These are phyloP conservation scores for Zygaena filipendulae DNA, from an alignment of 2,888 invertebrate species.

Conservation along the genomic window DNA sequence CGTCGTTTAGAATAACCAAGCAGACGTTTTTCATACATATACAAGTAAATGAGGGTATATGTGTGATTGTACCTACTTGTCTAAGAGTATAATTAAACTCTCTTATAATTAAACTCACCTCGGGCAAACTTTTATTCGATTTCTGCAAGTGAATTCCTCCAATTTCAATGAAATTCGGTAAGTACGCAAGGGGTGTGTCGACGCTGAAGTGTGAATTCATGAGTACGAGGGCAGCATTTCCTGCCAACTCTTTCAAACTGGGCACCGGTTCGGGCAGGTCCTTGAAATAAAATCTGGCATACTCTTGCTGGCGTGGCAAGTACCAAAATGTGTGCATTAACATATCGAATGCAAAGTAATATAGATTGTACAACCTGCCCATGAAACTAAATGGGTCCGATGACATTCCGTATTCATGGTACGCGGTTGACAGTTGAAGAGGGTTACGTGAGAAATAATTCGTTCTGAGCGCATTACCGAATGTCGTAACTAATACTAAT, in stretches of 20 bases:
- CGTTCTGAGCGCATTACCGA: constrained; percentile 14
- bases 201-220: constrained; percentile 7
- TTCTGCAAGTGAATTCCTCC: constrained; percentile 24
- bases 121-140: neutral
- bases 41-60: too few species aligned
- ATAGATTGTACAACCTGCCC: constrained; percentile 14
- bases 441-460: constrained; percentile 15
- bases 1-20: too few species aligned
- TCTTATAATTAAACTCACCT: too few species aligned
- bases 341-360: neutral
- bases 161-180: constrained; percentile 43
- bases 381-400: constrained; percentile 7
- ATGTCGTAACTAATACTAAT: constrained; percentile 13
- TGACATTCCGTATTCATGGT: constrained; percentile 1
- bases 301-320: neutral
- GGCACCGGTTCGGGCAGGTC: neutral
- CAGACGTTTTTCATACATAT: too few species aligned
- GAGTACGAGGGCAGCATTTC: neutral
- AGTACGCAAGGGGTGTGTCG: constrained; percentile 27
- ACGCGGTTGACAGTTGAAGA: constrained; percentile 14
- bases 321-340: neutral
- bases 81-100: too few species aligned
- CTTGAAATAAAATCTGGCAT: neutral
- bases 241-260: neutral
- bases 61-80: too few species aligned